These are phyloP conservation scores for Pediacus dermestoides DNA, from an alignment of 2,888 invertebrate species.

Conservation along the genomic window DNA sequence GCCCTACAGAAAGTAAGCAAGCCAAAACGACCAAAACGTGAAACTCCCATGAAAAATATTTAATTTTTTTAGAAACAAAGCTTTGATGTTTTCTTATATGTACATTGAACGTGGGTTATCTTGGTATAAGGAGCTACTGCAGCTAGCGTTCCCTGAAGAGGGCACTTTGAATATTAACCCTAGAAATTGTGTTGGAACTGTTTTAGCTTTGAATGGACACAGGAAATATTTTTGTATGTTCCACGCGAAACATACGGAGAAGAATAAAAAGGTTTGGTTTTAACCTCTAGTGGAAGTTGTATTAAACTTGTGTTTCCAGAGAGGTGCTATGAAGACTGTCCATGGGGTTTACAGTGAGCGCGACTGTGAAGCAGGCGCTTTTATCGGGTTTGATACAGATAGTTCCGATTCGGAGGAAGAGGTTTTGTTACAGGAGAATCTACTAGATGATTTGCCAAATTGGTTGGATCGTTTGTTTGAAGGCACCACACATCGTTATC, in stretches of 20 bases:
- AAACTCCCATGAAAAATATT: conserved; percentile 1
- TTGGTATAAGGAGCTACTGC: conserved; percentile 91
- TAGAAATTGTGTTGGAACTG: conserved; percentile 94
- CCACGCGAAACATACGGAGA: conserved; percentile 92
- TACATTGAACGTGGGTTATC: conserved; percentile 86
- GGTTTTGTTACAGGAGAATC: conserved; percentile 52
- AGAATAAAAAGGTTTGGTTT: conserved; percentile 29
- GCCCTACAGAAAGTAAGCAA: conserved; percentile 87
- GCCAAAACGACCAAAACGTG: background rate
- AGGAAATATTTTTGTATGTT: conserved; percentile 98
- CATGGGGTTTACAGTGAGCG: conserved; percentile 32
- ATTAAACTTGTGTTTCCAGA: background rate
- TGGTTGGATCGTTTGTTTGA: conserved; percentile 98
- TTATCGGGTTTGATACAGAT: conserved; percentile 75
- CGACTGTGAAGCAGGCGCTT: conserved; percentile 79
- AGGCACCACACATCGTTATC: conserved; percentile 91
- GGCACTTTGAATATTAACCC: conserved; percentile 87
- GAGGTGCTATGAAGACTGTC: background rate
- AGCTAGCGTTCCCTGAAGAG: conserved; percentile 79
- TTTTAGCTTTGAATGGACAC: conserved; percentile 92
- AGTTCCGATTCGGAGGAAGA: conserved; percentile 60
- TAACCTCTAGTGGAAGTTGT: too few species aligned
- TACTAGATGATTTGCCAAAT: conserved; percentile 87
- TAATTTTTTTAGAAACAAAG: conserved; percentile 75
- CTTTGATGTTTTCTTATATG: conserved; percentile 90